These are phyloP conservation scores for Henricia sp. DNA, from an alignment of 53 echinoderm and acorn worm species.

Conservation along the genomic window DNA sequence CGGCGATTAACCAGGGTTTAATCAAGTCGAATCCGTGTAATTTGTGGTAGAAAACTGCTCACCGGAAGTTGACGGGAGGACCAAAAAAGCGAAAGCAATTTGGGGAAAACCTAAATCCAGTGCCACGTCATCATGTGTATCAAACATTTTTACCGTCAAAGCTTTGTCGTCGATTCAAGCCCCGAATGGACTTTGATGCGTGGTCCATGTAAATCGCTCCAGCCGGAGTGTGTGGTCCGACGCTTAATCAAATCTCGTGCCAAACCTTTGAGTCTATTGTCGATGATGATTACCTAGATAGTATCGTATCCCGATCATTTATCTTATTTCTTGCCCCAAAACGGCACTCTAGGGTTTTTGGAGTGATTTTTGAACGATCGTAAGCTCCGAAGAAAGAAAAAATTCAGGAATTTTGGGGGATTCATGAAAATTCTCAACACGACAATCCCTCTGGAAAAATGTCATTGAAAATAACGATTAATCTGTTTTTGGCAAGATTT, in stretches of 20 bases:
- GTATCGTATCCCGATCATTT: constrained; percentile 21
- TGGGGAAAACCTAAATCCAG: background rate
- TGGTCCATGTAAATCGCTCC: constrained; percentile 24
- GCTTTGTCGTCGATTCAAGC: background rate
- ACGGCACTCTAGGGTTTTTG: constrained; percentile 10
- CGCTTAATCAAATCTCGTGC: constrained; percentile 44
- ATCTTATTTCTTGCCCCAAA: background rate
- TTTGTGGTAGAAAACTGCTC: background rate
- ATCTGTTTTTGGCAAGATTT: constrained; percentile 8
- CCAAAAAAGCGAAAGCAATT: background rate
- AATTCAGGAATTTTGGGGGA: background rate
- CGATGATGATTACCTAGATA: constrained; percentile 21
- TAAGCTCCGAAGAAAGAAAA: background rate
- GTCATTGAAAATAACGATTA: constrained; percentile 15
- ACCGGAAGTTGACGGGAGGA: constrained; percentile 29
- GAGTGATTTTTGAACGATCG: constrained; percentile 8
- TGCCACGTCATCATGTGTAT: background rate
- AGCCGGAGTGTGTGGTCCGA: background rate
- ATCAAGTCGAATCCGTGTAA: constrained; percentile 23
- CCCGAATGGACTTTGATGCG: constrained; percentile 14
- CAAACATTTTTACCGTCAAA: background rate
- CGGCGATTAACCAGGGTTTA: constrained; percentile 39
- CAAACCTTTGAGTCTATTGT: constrained; percentile 12
- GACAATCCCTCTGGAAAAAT: background rate
- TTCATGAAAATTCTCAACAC: too few relatives aligned